Evolutionary conservation across 2,113 vertebrate genomes (phyloP), one percentile per base, ranked within the genome.

Genomic region (Psophia crepitans): DNA sequence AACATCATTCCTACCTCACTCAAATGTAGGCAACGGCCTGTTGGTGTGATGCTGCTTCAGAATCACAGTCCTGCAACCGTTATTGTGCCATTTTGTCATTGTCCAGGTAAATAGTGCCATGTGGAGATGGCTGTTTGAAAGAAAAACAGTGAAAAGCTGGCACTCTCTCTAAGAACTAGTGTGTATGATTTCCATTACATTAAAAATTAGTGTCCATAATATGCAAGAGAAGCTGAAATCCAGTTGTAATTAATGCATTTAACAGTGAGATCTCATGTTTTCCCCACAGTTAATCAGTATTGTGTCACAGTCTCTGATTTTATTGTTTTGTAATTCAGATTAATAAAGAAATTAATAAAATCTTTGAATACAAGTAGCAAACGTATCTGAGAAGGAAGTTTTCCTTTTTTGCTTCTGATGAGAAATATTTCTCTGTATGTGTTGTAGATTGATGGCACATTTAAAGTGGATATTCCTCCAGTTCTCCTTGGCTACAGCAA

Each of bases 401-500:
- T 11, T 30, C 15, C 7, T 32, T 70, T 89, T 91, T 81, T 49
- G 33, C 33, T 88, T 75, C 61, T 79, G 49, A 71, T 57, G 20
- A 77, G n/a, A 71, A 58, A 5, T 74, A 33, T 58, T 89, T 79
- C 24, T 93, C 53, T 81, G 1, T 85, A 22, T 64, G 5, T 82
- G 5, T 84, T 87, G 20, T 92, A 99, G 99, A 99, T 99, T 60
- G 99, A 99, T 49, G 99, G 99, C 8, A 99, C 99, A 0, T 99
- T 99, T 97, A 99, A 99, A 97, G 97, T 99, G 74, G 96, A 99
- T 43, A 98, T 97, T 18, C 99, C 99, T 4, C 98, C 99, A 1
- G 99, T 99, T 68, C 98, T 99, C 83, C 98, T 99, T 79, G 99
- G 99, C 32, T 99, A 99, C 98, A 99, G 98, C 81, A 99, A 99